Evolutionary conservation across 2,888 invertebrate species (phyloP), one percentile per base, ranked within the genome.

Genomic region (Achlya flavicornis): DNA sequence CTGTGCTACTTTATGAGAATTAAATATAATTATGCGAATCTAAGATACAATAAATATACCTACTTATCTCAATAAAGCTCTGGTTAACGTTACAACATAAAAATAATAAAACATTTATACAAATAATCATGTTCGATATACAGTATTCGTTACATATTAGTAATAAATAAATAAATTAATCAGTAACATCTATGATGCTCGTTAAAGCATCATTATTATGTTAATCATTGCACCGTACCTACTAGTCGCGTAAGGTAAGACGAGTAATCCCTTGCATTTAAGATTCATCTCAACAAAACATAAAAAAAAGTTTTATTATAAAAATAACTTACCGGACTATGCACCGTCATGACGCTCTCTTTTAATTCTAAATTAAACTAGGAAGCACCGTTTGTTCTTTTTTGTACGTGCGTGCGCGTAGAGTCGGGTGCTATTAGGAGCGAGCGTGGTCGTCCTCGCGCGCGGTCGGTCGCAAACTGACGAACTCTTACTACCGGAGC

Each of bases 331-430:
- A 93, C 93, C 91, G 83, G 73, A 74, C 75, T 77, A 64, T 79
- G 74, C 70, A 85, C 76, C 74, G 88, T 84, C 89, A 89, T 90
- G 81, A 80, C 82, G 84, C 81, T 77, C 81, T 77, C 78, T 83
- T 81, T 86, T 83, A 84, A 78, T 85, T 89, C 85, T 86, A 90
- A 88, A 85, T 89, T 84, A 85, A 88, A 88, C 84, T 85, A 87
- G 81, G 83, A 83, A 81, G 80, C 87, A 88, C 89, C 79, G 83
- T 84, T 85, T 86, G 78, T 84, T 87, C 84, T 70, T 88, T 83
- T 85, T 83, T 75, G 72, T 81, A 80, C 80, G 75, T 69, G 69
- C 46, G 68, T 71, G 73, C 70, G 73, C 69, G 69, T 72, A 73
- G 70, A 12, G 3, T 74, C 77, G 75, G 72, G 71, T 73, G 76